phyloP scores from a whole-genome alignment of 1,140 invertebrate species.

The Trichonephila inaurata region DNA sequence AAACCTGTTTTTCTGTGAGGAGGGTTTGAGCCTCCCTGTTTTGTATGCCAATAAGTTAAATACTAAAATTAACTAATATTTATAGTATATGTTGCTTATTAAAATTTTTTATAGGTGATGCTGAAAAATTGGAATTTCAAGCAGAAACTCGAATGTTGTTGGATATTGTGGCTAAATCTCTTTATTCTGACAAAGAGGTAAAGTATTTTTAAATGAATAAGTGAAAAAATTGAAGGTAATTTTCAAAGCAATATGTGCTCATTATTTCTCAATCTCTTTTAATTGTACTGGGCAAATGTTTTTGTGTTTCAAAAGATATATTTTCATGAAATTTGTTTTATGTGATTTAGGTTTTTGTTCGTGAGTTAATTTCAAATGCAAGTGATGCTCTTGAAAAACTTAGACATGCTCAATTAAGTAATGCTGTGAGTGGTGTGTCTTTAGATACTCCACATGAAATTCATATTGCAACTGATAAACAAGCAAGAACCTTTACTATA shows the following conservation, averaged over 20 bases:
- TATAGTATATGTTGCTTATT: not conserved
- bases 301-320: not conserved
- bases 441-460: constrained; percentile 86
- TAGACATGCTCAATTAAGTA: constrained; percentile 84
- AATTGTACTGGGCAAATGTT: not conserved
- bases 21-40: no score
- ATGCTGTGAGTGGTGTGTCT: constrained; percentile 77
- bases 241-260: no score
- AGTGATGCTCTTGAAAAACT: constrained; percentile 98
- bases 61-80: no score
- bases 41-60: no score
- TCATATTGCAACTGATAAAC: constrained; percentile 93
- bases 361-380: constrained; percentile 97
- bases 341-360: constrained; percentile 89
- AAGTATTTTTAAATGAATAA: constrained; percentile 49
- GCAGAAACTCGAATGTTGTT: constrained; percentile 97
- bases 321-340: not conserved
- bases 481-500: constrained; percentile 90
- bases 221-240: not conserved
- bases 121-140: constrained; percentile 88
- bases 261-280: not conserved
- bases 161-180: constrained; percentile 97
- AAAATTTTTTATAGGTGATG: constrained; percentile 77
- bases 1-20: no score
- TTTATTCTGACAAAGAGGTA: constrained; percentile 99